phyloP scores from a whole-genome alignment of 2,888 invertebrate genomes.

The Phalera bucephala region DNA sequence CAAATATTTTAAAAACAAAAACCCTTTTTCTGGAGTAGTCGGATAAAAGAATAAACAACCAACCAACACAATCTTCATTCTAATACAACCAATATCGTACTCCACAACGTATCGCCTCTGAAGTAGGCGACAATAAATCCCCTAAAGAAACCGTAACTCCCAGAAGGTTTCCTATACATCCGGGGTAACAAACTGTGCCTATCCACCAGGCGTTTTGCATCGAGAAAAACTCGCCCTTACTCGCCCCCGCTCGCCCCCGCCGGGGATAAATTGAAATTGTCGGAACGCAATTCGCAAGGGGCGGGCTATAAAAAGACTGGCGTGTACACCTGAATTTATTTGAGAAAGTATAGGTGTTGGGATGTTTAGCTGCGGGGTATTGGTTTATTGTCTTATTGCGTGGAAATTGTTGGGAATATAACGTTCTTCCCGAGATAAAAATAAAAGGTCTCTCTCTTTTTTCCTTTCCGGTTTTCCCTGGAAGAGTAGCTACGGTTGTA shows the following conservation, averaged over 20 bases:
- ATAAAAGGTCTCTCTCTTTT: too few relatives aligned
- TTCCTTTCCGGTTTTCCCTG: too few relatives aligned
- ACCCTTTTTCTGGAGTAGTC: too few relatives aligned
- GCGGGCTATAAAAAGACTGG: conserved; percentile 46
- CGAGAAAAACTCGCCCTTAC: conserved; percentile 61
- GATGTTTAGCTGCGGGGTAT: background rate
- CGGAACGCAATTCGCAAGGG: conserved; percentile 60
- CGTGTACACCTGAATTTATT: conserved; percentile 44
- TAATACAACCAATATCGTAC: conserved; percentile 39
- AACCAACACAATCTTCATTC: conserved; percentile 15
- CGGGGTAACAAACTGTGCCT: conserved; percentile 27
- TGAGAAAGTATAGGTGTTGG: conserved; percentile 8
- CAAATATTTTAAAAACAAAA: too few relatives aligned
- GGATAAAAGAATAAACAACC: too few relatives aligned
- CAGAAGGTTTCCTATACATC: conserved; percentile 28
- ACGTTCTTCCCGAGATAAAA: too few relatives aligned
- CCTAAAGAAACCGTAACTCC: conserved; percentile 58
- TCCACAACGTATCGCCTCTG: conserved; percentile 54
- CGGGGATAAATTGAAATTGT: conserved; percentile 70
- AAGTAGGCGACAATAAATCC: conserved; percentile 66
- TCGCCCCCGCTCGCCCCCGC: too few relatives aligned
- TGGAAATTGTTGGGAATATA: too few relatives aligned
- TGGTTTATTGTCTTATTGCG: background rate
- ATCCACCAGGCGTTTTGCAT: too few relatives aligned
- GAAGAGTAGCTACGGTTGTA: too few relatives aligned